phyloP scores from a whole-genome alignment of 2,797 vertebrate species.

The Iguana delicatissima region DNA sequence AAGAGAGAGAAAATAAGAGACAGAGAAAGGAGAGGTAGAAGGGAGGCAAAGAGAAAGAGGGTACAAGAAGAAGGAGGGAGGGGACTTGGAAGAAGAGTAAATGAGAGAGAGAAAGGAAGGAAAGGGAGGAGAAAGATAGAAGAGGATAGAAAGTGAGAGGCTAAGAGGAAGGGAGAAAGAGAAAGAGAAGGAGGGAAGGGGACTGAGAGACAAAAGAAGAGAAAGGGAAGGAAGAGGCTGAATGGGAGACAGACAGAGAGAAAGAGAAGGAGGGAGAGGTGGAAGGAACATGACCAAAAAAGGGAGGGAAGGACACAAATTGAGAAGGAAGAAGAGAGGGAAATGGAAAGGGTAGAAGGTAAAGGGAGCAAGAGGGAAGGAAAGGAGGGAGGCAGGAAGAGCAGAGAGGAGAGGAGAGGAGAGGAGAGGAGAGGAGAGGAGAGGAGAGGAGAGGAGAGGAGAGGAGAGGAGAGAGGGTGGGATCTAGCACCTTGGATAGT shows the following conservation, averaged over 20 bases:
- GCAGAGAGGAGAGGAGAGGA: not conserved
- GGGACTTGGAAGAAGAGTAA: not conserved
- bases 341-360: too few relatives aligned
- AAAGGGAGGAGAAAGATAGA: not conserved
- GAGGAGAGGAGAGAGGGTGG: not conserved
- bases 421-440: not conserved
- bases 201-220: not conserved
- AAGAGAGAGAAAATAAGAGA: not conserved
- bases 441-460: not conserved
- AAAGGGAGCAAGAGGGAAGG: not conserved
- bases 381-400: too few relatives aligned
- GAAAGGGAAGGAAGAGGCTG: not conserved
- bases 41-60: too few relatives aligned
- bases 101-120: not conserved
- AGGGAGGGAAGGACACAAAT: not conserved
- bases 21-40: not conserved
- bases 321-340: too few relatives aligned
- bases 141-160: not conserved
- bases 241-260: not conserved
- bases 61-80: fast-evolving
- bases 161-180: not conserved
- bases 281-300: too few relatives aligned
- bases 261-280: not conserved
- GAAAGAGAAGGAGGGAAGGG: not conserved
- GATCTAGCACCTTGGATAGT: too few relatives aligned